Conservation (phyloP, 35 echinoderm and acorn worm genomes). For the Amphiura filiformis region DNA sequence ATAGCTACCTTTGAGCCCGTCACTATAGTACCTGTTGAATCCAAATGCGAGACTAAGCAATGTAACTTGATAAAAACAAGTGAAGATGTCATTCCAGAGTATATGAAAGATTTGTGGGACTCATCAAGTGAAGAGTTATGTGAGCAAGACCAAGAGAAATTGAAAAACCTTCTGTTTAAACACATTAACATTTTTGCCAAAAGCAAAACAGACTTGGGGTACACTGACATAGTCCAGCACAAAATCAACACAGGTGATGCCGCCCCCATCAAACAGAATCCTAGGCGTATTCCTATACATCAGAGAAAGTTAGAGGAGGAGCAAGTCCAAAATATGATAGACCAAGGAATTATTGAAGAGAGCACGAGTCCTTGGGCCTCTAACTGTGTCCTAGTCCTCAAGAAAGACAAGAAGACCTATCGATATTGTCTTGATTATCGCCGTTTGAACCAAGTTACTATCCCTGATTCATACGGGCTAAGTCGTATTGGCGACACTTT, state of each 20-base stretch:
- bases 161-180: background rate
- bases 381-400: slow-evolving; percentile 15
- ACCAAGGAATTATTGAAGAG: background rate
- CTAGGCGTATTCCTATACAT: slow-evolving; percentile 36
- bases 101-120: background rate
- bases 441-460: slow-evolving; percentile 35
- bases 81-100: background rate
- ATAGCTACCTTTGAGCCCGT: background rate
- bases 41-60: background rate
- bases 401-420: slow-evolving; percentile 13
- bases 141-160: background rate
- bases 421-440: slow-evolving; percentile 58
- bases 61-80: background rate
- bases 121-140: background rate
- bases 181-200: background rate
- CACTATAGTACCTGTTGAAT: background rate
- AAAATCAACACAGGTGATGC: slow-evolving; percentile 5
- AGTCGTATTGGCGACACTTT: slow-evolving; percentile 65
- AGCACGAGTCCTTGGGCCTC: slow-evolving; percentile 29
- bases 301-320: slow-evolving; percentile 41
- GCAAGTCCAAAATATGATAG: slow-evolving; percentile 31
- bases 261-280: background rate
- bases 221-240: background rate
- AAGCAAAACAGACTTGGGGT: background rate
- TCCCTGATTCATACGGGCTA: slow-evolving; percentile 46